Base-by-base conservation (phyloP, 64 coral and sea anemone genomes). In the Exaiptasia diaphana region DNA sequence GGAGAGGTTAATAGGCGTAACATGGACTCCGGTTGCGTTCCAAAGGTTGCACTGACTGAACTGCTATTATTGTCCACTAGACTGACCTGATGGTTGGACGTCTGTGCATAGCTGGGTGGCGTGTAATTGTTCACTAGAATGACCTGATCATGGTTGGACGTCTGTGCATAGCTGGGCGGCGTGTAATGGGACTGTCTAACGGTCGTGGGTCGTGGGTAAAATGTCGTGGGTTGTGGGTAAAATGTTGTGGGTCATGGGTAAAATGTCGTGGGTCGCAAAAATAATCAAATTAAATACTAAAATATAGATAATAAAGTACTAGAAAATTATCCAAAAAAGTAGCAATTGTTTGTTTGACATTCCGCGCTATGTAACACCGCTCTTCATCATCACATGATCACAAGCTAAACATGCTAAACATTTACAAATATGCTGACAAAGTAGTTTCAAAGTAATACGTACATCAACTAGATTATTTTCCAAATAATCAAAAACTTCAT, bases 401-500 rank as follows among this genome's bases (percentile, higher is more conserved):
- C n/a, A n/a, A n/a, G n/a, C n/a, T n/a, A n/a, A n/a, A n/a, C n/a
- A n/a, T n/a, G n/a, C n/a, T n/a, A n/a, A n/a, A n/a, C n/a, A n/a
- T n/a, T n/a, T n/a, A n/a, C n/a, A n/a, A n/a, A n/a, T n/a, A n/a
- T n/a, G n/a, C n/a, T n/a, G n/a, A n/a, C n/a, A n/a, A n/a, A n/a
- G n/a, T n/a, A n/a, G n/a, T n/a, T n/a, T n/a, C n/a, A n/a, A n/a
- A n/a, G n/a, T n/a, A n/a, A n/a, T 81, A 73, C 81, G 54, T 57
- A 73, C 67, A 35, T 84, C 68, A 84, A 72, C 71, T 41, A 50
- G 48, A 72, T 84, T 44, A 54, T 34, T 73, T 41, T 38, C 45
- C 35, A 84, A 67, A 55, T 59, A 84, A 54, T 73, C 50, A 72
- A 84, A 84, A 70, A 73, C 18, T 20, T 57, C 32, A 35, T 84